phyloP scores from a whole-genome alignment of 2,797 vertebrate species.

The Gadopsis marmoratus region DNA sequence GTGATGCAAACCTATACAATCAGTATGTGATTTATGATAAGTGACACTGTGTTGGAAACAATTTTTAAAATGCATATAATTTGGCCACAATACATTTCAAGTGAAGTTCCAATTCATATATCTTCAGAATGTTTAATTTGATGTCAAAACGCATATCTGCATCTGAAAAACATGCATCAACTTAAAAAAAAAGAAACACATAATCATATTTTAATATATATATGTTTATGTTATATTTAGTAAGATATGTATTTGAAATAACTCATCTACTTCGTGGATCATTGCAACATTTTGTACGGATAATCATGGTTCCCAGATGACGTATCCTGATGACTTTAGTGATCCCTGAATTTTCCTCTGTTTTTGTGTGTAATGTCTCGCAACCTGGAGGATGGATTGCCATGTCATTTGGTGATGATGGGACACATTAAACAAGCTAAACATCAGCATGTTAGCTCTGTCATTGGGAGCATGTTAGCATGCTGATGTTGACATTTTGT shows the following conservation, averaged over 20 bases:
- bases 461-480: not conserved
- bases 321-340: not conserved
- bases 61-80: not conserved
- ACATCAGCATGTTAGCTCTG: not conserved
- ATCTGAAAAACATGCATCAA: not conserved
- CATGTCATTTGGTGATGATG: not conserved
- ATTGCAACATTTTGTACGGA: not conserved
- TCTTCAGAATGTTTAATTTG: not conserved
- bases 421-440: not conserved
- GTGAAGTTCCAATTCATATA: not conserved
- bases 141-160: no score
- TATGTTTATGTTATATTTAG: no score
- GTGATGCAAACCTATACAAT: not conserved
- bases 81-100: not conserved
- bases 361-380: not conserved
- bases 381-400: not conserved
- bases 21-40: not conserved
- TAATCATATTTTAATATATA: not conserved
- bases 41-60: not conserved
- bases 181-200: not conserved
- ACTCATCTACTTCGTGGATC: not conserved
- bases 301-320: no score
- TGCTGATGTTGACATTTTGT: not conserved
- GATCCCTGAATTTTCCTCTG: not conserved
- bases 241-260: not conserved